Evolutionary conservation across 2,888 invertebrate genomes (phyloP), one percentile per base, ranked within the genome.

Genomic region (Ganaspis brasiliensis): DNA sequence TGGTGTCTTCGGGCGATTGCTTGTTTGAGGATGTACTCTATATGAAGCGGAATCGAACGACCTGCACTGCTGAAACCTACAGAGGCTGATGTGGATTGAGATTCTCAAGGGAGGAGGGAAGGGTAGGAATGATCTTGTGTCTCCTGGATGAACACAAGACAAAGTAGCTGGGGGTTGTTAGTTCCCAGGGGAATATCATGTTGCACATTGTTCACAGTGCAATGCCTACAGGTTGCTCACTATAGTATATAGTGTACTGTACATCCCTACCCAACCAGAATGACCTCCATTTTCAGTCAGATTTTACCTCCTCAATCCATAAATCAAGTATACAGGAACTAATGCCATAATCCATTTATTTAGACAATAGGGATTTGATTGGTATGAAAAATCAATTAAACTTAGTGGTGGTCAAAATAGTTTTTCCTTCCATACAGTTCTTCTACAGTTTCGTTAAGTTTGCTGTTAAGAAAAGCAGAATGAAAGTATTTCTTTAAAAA

Each of bases 111-210:
- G 59, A n/a, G 9, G 8, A 9, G 26, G 35, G 35, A 9, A n/a
- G 19, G n/a, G 21, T 21, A 40, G 24, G 40, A 24, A 19, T 67
- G 40, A 67, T 40, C 45, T 45, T 19, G 63, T 67, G 40, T 67
- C 63, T 67, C 63, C 24, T 40, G 24, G 40, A 67, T 67, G 40
- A 67, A 45, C 40, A 67, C 24, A 67, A 67, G 63, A 45, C 63
- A 40, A 67, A 67, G 63, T 67, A 67, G 24, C 63, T n/a, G 2
- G 40, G 61, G 63, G 63, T 67, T 67, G 63, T 67, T 67, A 14
- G 40, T 67, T 67, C 63, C 40, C 63, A 67, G 24, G 14, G 40
- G 63, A 67, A 67, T 45, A 67, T 67, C 63, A 45, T 67, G 63
- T 67, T 67, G 21, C 45, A 45, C 24, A 40, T 19, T 40, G 63